Conservation (phyloP, 92 coral and sea anemone genomes). For the Meandrina meandrites region DNA sequence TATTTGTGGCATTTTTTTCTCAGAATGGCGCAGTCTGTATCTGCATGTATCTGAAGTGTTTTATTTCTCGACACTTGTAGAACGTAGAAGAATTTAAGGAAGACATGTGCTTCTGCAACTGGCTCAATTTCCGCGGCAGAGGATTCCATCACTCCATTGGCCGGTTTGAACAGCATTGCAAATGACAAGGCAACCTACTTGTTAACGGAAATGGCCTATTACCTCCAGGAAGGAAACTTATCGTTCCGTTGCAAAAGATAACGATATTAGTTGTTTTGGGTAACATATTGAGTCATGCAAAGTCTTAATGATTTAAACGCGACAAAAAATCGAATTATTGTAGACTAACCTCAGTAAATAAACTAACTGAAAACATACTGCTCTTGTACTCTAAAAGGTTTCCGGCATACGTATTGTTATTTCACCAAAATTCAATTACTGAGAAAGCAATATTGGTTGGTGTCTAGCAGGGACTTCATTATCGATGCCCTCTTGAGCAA, state of each 20-base stretch:
- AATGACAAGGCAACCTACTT: too few relatives aligned
- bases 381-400: background rate
- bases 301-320: background rate
- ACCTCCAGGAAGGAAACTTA: background rate
- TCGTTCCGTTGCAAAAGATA: background rate
- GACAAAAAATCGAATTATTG: background rate
- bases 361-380: background rate
- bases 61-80: background rate
- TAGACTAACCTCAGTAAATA: background rate
- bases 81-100: background rate
- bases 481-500: background rate
- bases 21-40: background rate
- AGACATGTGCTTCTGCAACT: too few relatives aligned
- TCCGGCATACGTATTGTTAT: too few relatives aligned
- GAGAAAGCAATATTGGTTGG: background rate
- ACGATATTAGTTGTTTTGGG: background rate
- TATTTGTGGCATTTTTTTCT: background rate
- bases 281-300: background rate
- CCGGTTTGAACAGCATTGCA: background rate
- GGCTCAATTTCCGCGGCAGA: too few relatives aligned
- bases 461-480: too few relatives aligned
- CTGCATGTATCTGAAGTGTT: background rate
- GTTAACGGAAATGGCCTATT: too few relatives aligned
- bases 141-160: background rate
- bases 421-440: background rate